phyloP scores from a whole-genome alignment of 1,140 invertebrate species.

The Trissolcus basalis region DNA sequence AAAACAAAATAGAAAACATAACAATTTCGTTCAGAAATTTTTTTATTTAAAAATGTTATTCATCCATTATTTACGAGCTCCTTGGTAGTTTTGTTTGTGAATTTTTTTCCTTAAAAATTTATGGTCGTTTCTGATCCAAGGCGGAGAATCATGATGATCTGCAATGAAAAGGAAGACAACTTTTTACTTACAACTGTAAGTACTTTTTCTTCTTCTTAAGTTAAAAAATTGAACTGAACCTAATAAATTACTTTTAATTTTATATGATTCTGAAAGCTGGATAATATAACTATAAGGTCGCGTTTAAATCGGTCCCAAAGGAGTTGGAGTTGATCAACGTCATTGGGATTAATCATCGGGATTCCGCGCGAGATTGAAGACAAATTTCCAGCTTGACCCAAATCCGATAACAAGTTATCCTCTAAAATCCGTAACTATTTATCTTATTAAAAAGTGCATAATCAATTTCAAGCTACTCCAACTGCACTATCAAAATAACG shows the following conservation, averaged over 20 bases:
- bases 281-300: not conserved
- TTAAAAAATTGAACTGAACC: too few species aligned
- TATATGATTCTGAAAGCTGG: not conserved
- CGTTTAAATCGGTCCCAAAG: conserved; percentile 9
- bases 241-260: not conserved
- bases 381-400: conserved; percentile 18
- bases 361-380: conserved; percentile 25
- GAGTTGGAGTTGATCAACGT: conserved; percentile 29
- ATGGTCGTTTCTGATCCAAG: too few species aligned
- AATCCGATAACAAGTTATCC: conserved; percentile 25
- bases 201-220: too few species aligned
- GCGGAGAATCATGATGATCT: too few species aligned
- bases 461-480: conserved; percentile 5
- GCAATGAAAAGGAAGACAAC: too few species aligned
- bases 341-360: conserved; percentile 33
- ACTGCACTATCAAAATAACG: not conserved
- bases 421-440: conserved; percentile 6
- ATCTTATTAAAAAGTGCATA: conserved; percentile 18
- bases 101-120: too few species aligned
- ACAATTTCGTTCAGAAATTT: too few species aligned
- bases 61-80: not conserved
- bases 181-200: too few species aligned
- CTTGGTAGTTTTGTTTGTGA: not conserved
- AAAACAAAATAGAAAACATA: too few species aligned
- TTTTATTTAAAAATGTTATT: not conserved